Evolutionary conservation across 2,113 vertebrate species (phyloP).

Genomic region (Thomomys bottae): DNA sequence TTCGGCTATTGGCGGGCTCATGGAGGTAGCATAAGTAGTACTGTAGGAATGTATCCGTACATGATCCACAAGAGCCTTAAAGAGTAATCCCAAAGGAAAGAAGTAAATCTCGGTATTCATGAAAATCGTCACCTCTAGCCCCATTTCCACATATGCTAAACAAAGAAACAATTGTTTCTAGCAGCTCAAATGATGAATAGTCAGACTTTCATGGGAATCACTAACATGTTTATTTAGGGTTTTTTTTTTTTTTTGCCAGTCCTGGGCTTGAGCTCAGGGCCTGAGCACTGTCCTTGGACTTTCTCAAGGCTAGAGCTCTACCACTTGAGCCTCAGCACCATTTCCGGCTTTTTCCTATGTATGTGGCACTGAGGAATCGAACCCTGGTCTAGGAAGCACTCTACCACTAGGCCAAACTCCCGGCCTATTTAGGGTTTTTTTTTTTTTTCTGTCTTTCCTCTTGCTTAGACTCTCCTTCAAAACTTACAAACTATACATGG

Average conservation of each 20-base stretch:
- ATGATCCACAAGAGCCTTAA: constrained; percentile 93
- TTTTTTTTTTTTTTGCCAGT: no score
- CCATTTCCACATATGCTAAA: background rate
- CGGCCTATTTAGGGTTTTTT: no score
- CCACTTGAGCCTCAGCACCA: no score
- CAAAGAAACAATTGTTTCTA: constrained; percentile 5
- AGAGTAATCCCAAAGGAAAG: constrained; percentile 64
- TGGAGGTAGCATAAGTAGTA: constrained; percentile 90
- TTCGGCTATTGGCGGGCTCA: constrained; percentile 90
- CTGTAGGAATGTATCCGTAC: constrained; percentile 93
- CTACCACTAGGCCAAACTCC: no score
- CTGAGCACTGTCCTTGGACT: no score
- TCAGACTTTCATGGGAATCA: background rate
- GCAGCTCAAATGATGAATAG: background rate
- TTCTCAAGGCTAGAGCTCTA: no score
- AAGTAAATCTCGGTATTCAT: constrained; percentile 67
- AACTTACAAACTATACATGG: background rate
- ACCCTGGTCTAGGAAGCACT: no score
- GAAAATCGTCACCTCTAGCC: background rate
- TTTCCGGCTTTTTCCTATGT: no score
- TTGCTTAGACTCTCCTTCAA: background rate
- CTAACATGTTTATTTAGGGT: background rate
- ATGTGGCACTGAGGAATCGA: no score
- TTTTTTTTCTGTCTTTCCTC: background rate
- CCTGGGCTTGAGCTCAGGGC: no score